Conservation (phyloP, 2,113 vertebrate genomes). For the Pica pica region DNA sequence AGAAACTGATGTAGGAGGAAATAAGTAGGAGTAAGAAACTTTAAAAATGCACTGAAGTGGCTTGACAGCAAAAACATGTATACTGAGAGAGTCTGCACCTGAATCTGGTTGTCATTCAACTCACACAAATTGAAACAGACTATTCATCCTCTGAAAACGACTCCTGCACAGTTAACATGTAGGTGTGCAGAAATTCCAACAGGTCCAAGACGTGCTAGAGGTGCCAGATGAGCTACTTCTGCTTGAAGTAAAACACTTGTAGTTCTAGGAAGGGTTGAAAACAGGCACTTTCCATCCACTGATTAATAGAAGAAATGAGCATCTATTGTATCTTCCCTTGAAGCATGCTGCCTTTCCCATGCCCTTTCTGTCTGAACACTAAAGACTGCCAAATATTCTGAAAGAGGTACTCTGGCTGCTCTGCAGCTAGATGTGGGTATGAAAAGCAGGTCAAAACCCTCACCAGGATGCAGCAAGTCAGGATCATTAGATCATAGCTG, state of each 20-base stretch:
- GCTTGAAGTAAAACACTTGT: not conserved
- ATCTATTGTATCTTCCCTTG: not conserved
- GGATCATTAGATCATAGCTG: not conserved
- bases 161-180: not conserved
- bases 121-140: not conserved
- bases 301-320: not conserved
- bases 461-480: not conserved
- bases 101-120: not conserved
- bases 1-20: not conserved
- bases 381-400: not conserved
- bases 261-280: not conserved
- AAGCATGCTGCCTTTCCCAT: conserved; percentile 12
- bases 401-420: not conserved
- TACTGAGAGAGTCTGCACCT: not conserved
- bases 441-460: not conserved
- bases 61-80: not conserved
- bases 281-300: not conserved
- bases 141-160: not conserved
- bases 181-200: not conserved
- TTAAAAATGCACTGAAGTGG: not conserved
- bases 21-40: not conserved
- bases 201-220: not conserved
- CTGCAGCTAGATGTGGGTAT: not conserved
- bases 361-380: not conserved
- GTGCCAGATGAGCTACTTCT: not conserved